Evolutionary conservation across 2,797 vertebrate genomes (phyloP), one percentile per base, ranked within the genome.

Genomic region (Choloepus didactylus): DNA sequence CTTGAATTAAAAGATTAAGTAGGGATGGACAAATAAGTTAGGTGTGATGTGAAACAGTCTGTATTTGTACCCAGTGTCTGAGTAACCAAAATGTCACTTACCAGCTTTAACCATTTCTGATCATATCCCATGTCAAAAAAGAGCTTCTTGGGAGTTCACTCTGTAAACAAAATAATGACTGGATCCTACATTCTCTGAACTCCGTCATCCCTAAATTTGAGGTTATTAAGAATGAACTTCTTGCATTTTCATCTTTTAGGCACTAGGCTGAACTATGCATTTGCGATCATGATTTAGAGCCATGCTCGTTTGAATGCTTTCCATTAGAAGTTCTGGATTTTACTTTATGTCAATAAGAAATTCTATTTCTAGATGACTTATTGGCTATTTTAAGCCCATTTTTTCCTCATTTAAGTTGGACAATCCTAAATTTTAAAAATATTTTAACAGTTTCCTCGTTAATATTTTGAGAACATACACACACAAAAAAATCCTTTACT

Each of bases 171-270:
- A 64, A n/a, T 29, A 89, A 9, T 80, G 67, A 25, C 31, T 91
- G 23, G 35, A 23, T 54, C 44, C 75, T 87, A 27, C 3, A 29
- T 88, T 93, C 35, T 54, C 69, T 92, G 54, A 95, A 82, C 6
- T 5, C 6, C 3, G 27, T 81, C 18, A 8, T 94, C 83, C 70
- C 3, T 95, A 27, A 25, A 35, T 35, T 84, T 83, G 69, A 67
- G 19, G 73, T 95, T 84, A 38, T 4, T 93, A 80, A 79, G 56
- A 94, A 67, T 93, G 69, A 59, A 79, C 27, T 93, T 85, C 18
- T 64, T 69, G 54, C 38, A 70, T 73, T 93, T 90, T 83, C 64
- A 29, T 87, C 60, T 93, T 82, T 70, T 92, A 88, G 41, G 31
- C 14, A 90, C 14, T 92, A 70, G 41, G 59, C 64, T 69, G 35